Conservation (phyloP, 2,797 vertebrate species). For the Anas bernieri region DNA sequence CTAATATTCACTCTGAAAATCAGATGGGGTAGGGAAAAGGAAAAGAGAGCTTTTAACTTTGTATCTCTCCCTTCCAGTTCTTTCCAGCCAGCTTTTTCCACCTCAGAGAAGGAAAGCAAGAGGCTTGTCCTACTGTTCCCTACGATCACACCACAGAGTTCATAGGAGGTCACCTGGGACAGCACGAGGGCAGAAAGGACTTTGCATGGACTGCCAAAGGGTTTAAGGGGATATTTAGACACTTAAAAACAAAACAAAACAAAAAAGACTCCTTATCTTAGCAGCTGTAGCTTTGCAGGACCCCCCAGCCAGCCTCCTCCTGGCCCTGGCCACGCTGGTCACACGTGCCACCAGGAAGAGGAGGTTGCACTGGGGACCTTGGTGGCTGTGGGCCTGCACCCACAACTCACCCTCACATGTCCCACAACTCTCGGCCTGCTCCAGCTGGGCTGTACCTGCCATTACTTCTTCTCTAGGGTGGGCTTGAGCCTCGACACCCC, state of each 20-base stretch:
- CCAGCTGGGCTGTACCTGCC: accelerated
- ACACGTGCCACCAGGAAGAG: neutral
- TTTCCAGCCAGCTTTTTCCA: neutral
- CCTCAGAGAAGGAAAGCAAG: neutral
- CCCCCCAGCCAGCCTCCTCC: neutral
- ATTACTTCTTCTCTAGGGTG: neutral
- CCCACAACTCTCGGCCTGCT: neutral
- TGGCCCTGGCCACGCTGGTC: neutral
- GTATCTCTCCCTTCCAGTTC: neutral
- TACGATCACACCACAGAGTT: neutral
- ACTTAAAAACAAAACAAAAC: neutral
- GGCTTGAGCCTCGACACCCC: accelerated
- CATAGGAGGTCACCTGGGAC: neutral
- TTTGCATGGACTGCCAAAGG: neutral
- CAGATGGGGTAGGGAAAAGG: neutral
- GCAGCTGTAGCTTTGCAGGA: neutral
- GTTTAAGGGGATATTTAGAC: neutral
- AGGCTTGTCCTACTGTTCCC: neutral
- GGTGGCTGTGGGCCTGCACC: neutral
- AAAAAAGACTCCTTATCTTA: neutral
- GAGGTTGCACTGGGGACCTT: neutral
- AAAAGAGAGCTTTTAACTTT: neutral
- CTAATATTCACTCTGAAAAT: neutral
- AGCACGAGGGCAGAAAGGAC: accelerated
- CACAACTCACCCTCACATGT: neutral